Evolutionary conservation across 1,140 invertebrate genomes (phyloP), one percentile per base, ranked within the genome.

Genomic region (Chrysoperla carnea): DNA sequence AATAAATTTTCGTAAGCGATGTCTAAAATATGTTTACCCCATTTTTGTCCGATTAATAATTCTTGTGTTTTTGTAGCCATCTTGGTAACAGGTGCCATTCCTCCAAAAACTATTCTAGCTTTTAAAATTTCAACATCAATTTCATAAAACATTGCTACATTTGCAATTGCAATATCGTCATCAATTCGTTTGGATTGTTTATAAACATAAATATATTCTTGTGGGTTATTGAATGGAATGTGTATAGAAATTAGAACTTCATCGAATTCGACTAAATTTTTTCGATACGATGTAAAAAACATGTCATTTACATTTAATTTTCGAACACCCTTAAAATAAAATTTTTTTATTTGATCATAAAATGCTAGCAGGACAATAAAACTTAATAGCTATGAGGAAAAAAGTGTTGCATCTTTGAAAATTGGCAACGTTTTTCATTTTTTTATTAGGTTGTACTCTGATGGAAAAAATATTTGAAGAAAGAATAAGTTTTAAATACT

Each of bases 111-210:
- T 37, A 94, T 59, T 31, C 63, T 61, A 41, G 78, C 63, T 37
- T 69, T 60, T 11, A 93, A 69, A 1, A 67, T 58, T 47, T 66
- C 59, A 9, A 66, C 69, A 37, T 63, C 54, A 41, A 84, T 76
- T 31, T 55, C 59, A 6, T 84, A 67, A 58, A 77, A 79, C 46
- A 91, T 68, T 4, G 83, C 86, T 33, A 81, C 76, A 56, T 92
- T 96, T 0, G 94, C 91, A 49, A 96, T 93, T 8, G 91, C 85
- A 51, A 95, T 95, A 59, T 97, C 93, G 61, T 96, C 90, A 50
- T 95, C 91, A 50, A 84, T 66, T 43, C 93, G 66, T 53, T 81
- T 81, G 0, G 91, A 80, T 72, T 96, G 91, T 61, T 97, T 97
- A 53, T 84, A 94, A 11, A 84, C 86, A 49, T 78, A 69, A 54